These are phyloP conservation scores for Laupala kohalensis DNA, from an alignment of 1,140 invertebrate genomes.

Conservation along the genomic window DNA sequence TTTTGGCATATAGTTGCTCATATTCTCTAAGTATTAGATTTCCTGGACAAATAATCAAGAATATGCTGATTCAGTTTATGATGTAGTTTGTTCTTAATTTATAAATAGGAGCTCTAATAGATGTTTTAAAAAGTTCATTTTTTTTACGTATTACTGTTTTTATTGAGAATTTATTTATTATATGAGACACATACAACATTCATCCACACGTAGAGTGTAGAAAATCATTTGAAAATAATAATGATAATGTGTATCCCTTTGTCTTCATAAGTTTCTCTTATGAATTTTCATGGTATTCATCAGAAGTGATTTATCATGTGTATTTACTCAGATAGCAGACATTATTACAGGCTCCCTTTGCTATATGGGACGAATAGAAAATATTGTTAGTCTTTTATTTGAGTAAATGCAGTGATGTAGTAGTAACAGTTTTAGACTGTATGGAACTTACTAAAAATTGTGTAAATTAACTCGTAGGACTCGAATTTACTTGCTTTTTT, in stretches of 20 bases:
- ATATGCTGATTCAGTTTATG: too few relatives aligned
- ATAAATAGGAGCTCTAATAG: too few relatives aligned
- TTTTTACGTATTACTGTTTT: too few relatives aligned
- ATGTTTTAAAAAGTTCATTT: too few relatives aligned
- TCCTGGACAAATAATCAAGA: too few relatives aligned
- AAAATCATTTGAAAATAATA: background rate
- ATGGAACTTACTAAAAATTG: background rate
- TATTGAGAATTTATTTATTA: too few relatives aligned
- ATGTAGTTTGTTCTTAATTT: too few relatives aligned
- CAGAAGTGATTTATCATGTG: background rate
- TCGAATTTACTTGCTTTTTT: too few relatives aligned
- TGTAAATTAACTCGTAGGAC: background rate
- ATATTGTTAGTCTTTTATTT: conserved; percentile 3
- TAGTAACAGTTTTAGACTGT: background rate
- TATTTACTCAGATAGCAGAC: conserved; percentile 6
- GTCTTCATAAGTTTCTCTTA: background rate
- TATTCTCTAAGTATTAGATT: too few relatives aligned
- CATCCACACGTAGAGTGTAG: background rate
- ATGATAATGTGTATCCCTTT: background rate
- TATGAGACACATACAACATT: too few relatives aligned
- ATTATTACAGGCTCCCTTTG: background rate
- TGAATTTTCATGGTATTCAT: background rate
- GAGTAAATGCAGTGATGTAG: conserved; percentile 2
- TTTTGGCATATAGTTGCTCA: too few relatives aligned
- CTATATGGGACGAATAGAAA: background rate